Base-by-base conservation (phyloP, 2,797 vertebrate species). In the Mareca strepera region DNA sequence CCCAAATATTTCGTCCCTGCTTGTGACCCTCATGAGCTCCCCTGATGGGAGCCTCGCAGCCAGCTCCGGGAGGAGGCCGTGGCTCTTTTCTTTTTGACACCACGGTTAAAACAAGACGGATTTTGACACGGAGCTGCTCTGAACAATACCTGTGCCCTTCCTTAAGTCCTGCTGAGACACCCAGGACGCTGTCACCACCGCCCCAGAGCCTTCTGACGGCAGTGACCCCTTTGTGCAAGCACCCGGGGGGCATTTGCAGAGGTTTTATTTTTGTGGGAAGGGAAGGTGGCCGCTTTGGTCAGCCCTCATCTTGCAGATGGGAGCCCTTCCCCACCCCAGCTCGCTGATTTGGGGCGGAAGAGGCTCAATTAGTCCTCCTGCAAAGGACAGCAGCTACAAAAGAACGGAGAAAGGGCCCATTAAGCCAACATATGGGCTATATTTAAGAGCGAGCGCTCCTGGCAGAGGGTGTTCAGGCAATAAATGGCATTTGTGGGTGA, bases 61-160 rank as follows among this genome's bases (percentile, higher is more conserved):
- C 44, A 8, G 46, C 29, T 62, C 25, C 4, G 67, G 17, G 23
- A 33, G 46, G 29, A 53, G 29, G 16, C 12, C 1, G 41, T 3
- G 44, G 10, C 21, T 43, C 9, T 44, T 4, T 18, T 2, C 18
- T 5, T 21, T 17, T 10, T 15, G 15, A 7, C 3, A 1, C 23
- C 0, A 1, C 2, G 7, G n/a, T 17, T 11, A 28, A n/a, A 52
- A 28, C 25, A 25, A 18, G 3, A 4, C 37, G 15, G 44, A 23
- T 25, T 50, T 33, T 4, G 52, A 10, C 3, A 48, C 0, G 39
- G 52, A 2, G 9, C 3, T 1, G 1, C 31, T 11, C n/a, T 8
- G 4, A 3, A 3, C 9, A 6, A 43, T 1, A 5, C 2, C 7
- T 3, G 11, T 4, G 4, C 12, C n/a, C 48, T 11, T n/a, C 18